These are phyloP conservation scores for Pseudomyrmex sp. DNA, from an alignment of 1,140 invertebrate genomes.

Conservation along the genomic window DNA sequence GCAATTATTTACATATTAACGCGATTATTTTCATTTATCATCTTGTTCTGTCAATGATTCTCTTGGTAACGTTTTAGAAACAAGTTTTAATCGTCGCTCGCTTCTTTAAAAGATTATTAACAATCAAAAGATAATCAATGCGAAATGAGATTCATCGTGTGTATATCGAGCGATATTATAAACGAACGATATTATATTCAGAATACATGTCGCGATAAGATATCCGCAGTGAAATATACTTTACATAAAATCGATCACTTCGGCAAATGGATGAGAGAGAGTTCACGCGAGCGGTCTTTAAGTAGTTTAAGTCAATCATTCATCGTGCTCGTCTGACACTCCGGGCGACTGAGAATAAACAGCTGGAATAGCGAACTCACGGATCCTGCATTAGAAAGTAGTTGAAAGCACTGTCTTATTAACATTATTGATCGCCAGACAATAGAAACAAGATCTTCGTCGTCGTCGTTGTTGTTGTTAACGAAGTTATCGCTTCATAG, in stretches of 20 bases:
- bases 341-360: slow-evolving; percentile 54
- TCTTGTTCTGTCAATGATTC: not conserved
- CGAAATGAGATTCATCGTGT: not conserved
- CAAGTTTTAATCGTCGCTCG: too few species aligned
- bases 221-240: slow-evolving; percentile 22
- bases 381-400: slow-evolving; percentile 23
- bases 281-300: slow-evolving; percentile 3
- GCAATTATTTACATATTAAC: too few species aligned
- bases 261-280: not conserved
- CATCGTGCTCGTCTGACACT: slow-evolving; percentile 29
- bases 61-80: too few species aligned
- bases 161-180: not conserved
- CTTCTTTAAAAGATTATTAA: too few species aligned
- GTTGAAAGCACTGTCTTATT: slow-evolving; percentile 44
- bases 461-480: slow-evolving; percentile 66
- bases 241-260: slow-evolving; percentile 54
- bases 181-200: too few species aligned
- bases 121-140: too few species aligned
- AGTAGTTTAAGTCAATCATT: slow-evolving; percentile 58
- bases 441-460: slow-evolving; percentile 6
- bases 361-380: slow-evolving; percentile 49
- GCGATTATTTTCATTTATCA: too few species aligned
- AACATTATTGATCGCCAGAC: slow-evolving; percentile 62
- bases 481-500: slow-evolving; percentile 55
- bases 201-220: not conserved